Conservation (phyloP, 2,797 vertebrate genomes). For the Oophaga sylvatica region DNA sequence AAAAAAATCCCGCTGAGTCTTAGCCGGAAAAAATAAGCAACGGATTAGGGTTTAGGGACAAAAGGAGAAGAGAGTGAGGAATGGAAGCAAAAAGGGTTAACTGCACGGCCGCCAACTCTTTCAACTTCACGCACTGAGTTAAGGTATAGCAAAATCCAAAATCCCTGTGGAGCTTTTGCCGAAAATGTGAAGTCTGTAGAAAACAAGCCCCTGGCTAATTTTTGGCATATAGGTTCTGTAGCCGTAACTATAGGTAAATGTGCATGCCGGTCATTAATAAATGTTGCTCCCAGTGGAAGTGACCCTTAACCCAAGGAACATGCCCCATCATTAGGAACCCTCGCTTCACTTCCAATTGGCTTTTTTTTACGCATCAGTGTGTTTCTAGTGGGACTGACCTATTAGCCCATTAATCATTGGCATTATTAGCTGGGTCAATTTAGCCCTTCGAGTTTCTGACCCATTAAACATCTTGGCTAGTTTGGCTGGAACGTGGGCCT, state of each 20-base stretch:
- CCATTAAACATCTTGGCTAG: conserved; percentile 43
- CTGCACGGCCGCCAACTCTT: conserved; percentile 14
- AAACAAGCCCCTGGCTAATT: conserved; percentile 2
- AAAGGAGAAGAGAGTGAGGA: conserved; percentile 16
- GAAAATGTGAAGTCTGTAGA: background rate
- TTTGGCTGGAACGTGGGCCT: conserved; percentile 26
- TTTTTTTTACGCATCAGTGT: conserved; percentile 35
- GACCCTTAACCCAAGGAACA: conserved; percentile 42
- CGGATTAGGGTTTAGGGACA: conserved; percentile 49
- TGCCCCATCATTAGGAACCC: conserved; percentile 37
- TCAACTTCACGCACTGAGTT: background rate
- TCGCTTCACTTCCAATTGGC: conserved; percentile 5
- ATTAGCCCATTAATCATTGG: conserved; percentile 44
- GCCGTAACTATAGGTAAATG: background rate
- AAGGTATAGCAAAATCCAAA: conserved; percentile 3
- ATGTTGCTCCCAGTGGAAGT: conserved; percentile 13
- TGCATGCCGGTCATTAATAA: conserved; percentile 7
- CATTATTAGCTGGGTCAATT: conserved; percentile 41
- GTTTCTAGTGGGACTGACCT: conserved; percentile 42
- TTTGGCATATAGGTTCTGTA: background rate
- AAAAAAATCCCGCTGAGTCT: conserved; percentile 81
- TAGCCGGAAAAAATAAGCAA: conserved; percentile 69
- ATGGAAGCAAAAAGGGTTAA: conserved; percentile 45
- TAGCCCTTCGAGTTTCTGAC: conserved; percentile 30
- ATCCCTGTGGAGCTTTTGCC: background rate